phyloP scores from a whole-genome alignment of 2,888 invertebrate species.

The Papilio elwesi region DNA sequence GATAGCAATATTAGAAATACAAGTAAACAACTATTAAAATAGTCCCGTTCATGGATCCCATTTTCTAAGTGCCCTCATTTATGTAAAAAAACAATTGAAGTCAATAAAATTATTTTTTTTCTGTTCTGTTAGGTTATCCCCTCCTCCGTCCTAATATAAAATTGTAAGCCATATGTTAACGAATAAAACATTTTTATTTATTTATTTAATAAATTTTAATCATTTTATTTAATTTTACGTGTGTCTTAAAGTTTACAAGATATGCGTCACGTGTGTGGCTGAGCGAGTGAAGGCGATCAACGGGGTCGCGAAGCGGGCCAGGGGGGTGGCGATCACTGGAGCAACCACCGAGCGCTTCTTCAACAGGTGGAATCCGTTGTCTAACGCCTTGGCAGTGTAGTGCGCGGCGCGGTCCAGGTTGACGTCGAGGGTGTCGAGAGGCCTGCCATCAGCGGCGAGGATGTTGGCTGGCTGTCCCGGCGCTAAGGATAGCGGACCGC shows the following conservation, averaged over 20 bases:
- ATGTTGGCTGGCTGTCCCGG: constrained; percentile 77
- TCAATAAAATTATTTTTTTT: no score
- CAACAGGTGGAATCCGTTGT: constrained; percentile 61
- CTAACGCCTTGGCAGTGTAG: constrained; percentile 69
- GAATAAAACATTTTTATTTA: no score
- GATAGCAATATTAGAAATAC: no score
- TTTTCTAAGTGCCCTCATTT: no score
- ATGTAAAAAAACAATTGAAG: no score
- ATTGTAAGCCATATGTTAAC: no score
- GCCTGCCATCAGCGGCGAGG: constrained; percentile 73
- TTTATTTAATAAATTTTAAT: no score
- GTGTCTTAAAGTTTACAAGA: not conserved
- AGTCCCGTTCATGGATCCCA: no score
- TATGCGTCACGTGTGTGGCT: constrained; percentile 45
- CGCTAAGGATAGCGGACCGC: constrained; percentile 72
- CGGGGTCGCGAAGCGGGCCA: constrained; percentile 45
- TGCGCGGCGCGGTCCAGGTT: constrained; percentile 77
- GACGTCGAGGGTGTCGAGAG: constrained; percentile 75
- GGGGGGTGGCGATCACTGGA: constrained; percentile 49
- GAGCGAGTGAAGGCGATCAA: constrained; percentile 49
- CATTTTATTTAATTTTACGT: no score
- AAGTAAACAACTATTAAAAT: no score
- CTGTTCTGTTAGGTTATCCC: no score
- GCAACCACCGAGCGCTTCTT: constrained; percentile 60
- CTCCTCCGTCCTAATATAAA: no score